Evolutionary conservation across 2,113 vertebrate genomes (phyloP), one percentile per base, ranked within the genome.

Genomic region (Callipepla squamata): DNA sequence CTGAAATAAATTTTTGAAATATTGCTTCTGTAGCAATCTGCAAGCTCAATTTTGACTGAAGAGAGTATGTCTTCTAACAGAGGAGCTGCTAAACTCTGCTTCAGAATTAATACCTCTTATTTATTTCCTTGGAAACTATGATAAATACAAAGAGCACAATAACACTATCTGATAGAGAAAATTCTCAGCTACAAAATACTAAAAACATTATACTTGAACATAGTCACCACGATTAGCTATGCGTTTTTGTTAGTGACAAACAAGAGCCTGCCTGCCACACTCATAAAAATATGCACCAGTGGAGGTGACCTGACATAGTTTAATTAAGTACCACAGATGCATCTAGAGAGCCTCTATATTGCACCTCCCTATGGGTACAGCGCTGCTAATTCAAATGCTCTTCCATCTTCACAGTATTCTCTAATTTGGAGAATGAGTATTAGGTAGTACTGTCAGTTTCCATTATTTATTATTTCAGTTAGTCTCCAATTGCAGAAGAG

Each of bases 351-450:
- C 40, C 9, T 69, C 30, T 74, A 22, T 65, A 62, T 30, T 62
- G 13, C 7, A 51, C 20, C n/a, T 59, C 21, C 58, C 9, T 1
- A 6, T 2, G 1, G 21, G 3, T 36, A 11, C 32, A 76, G 4
- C 11, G n/a, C 5, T 17, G 16, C 44, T 26, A 50, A 28, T 55
- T 79, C 30, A 28, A 47, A 65, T 13, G 7, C 2, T 80, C 83
- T 72, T 59, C 6, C 18, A 55, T 53, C 23, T 45, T 55, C 22
- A 70, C 70, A 68, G 9, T 7, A 65, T 20, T 14, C 58, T 92
- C 17, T 36, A 57, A 28, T 80, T 55, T 42, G 21, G 6, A 21
- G 19, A 7, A 34, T 22, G 57, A 4, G 4, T 59, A 38, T 50
- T 16, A 73, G n/a, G 6, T 51, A 28, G 34, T 36, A 70, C 4